Percentiles rank a stretch among this genome's conserved stretches.
These are phyloP conservation scores for Streptopelia turtur DNA, from an alignment of 2,797 vertebrate species.

Conservation along the genomic window DNA sequence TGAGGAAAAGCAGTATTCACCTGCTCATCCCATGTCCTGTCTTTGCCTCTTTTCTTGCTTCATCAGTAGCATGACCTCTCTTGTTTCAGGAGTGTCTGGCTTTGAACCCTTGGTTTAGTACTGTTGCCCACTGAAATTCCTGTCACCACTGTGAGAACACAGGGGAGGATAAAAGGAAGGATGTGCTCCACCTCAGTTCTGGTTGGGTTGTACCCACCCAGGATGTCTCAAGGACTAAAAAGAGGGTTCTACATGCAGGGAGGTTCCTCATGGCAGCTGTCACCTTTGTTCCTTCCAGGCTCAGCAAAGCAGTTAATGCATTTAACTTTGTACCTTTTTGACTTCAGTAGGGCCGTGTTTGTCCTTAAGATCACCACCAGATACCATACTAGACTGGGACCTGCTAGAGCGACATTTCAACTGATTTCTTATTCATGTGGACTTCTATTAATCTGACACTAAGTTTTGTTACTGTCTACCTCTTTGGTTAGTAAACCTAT, in stretches of 20 bases:
- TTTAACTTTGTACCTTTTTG: neutral
- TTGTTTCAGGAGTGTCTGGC: neutral
- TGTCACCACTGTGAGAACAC: neutral
- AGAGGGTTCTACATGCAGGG: accelerated
- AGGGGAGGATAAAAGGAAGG: neutral
- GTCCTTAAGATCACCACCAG: neutral
- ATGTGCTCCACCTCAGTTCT: neutral
- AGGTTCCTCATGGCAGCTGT: neutral
- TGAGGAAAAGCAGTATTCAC: neutral
- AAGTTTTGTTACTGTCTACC: neutral
- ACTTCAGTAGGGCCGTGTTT: neutral
- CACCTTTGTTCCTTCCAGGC: neutral
- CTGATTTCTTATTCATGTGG: neutral
- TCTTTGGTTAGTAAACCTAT: neutral
- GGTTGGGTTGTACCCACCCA: neutral
- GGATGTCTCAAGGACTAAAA: neutral
- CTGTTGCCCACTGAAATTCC: neutral
- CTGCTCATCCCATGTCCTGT: neutral
- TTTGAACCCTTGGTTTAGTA: neutral
- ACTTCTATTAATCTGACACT: neutral
- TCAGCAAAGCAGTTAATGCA: neutral
- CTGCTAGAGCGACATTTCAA: neutral
- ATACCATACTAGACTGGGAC: neutral
- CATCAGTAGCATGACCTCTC: neutral
- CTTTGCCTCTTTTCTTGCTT: neutral